Conservation (phyloP, 92 coral and sea anemone genomes). For the Micromussa lordhowensis region DNA sequence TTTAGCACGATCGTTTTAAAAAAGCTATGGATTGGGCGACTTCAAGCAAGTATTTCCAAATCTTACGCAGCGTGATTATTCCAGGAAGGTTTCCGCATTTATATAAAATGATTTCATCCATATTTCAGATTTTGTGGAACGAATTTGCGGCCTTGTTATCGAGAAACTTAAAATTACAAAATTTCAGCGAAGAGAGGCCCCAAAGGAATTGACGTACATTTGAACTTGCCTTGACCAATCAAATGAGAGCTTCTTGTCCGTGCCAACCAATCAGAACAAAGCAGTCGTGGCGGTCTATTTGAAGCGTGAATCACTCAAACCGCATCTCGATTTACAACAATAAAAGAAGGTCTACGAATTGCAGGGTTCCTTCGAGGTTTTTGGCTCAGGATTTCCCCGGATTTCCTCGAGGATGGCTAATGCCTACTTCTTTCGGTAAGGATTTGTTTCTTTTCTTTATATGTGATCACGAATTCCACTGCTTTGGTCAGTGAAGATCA, state of each 20-base stretch:
- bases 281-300: slow-evolving; percentile 96
- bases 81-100: background rate
- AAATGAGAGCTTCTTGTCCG: slow-evolving; percentile 50
- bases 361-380: slow-evolving; percentile 75
- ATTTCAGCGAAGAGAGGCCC: slow-evolving; percentile 17
- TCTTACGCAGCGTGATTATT: background rate
- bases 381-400: slow-evolving; percentile 66
- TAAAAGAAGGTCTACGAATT: slow-evolving; percentile 65
- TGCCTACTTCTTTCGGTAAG: slow-evolving; percentile 81
- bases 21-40: background rate
- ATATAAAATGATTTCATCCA: background rate
- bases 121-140: background rate
- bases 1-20: background rate
- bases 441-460: background rate
- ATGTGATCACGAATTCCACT: slow-evolving; percentile 1
- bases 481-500: background rate
- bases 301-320: slow-evolving; percentile 94
- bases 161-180: slow-evolving; percentile 20
- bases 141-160: slow-evolving; percentile 31
- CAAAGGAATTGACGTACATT: slow-evolving; percentile 67
- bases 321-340: slow-evolving; percentile 80
- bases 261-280: slow-evolving; percentile 84
- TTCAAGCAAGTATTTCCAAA: background rate
- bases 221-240: slow-evolving; percentile 88
- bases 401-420: slow-evolving; percentile 75